Conservation (phyloP, 2,113 vertebrate genomes). For the Aspidoscelis tigris region DNA sequence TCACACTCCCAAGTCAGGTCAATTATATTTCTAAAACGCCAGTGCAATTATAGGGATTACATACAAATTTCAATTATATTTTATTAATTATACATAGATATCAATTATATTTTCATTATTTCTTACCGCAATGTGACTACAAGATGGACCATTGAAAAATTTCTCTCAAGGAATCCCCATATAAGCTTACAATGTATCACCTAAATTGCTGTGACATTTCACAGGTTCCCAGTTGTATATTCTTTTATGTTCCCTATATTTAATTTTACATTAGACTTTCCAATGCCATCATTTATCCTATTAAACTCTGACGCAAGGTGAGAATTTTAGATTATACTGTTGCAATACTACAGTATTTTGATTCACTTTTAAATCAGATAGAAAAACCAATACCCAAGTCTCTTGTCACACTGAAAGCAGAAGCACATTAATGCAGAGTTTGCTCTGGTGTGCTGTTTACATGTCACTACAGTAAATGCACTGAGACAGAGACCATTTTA, state of each 20-base stretch:
- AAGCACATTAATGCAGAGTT: slow-evolving; percentile 18
- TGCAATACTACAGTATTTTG: neutral
- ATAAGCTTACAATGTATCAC: neutral
- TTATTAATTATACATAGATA: neutral
- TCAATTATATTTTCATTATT: slow-evolving; percentile 6
- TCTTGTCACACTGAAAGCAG: neutral
- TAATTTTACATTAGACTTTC: slow-evolving; percentile 14
- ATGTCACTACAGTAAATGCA: neutral
- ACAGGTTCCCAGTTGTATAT: neutral
- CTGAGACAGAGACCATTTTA: slow-evolving; percentile 1
- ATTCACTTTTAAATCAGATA: slow-evolving; percentile 5
- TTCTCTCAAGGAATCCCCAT: neutral
- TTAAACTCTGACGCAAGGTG: neutral
- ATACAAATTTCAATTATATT: slow-evolving; percentile 11
- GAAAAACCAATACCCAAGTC: slow-evolving; percentile 20
- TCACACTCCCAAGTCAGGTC: neutral
- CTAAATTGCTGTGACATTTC: slow-evolving; percentile 1
- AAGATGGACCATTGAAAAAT: neutral
- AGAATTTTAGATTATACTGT: slow-evolving; percentile 6
- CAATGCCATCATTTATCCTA: slow-evolving; percentile 6
- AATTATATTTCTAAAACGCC: slow-evolving; percentile 4
- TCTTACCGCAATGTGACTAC: neutral
- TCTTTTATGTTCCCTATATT: slow-evolving; percentile 12
- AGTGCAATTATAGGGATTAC: neutral
- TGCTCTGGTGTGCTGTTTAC: slow-evolving; percentile 10